These are phyloP conservation scores for Hirundichthys speculiger DNA, from an alignment of 2,113 vertebrate species.

Conservation along the genomic window DNA sequence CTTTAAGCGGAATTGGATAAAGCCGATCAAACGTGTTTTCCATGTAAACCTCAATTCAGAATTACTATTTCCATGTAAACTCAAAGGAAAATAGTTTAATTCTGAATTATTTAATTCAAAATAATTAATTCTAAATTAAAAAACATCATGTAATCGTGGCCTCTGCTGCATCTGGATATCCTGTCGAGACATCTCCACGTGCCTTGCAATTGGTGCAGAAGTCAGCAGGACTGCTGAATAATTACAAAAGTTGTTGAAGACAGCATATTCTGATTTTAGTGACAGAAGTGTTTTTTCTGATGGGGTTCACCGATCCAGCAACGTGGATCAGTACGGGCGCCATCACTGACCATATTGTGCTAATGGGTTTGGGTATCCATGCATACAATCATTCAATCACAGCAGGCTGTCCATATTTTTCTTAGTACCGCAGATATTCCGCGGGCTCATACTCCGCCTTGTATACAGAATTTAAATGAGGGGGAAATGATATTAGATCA, in stretches of 20 bases:
- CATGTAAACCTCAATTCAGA: too few relatives aligned
- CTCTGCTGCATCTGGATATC: too few relatives aligned
- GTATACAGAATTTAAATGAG: conserved; percentile 17
- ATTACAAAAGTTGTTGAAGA: neutral
- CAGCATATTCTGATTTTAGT: neutral
- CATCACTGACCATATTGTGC: conserved; percentile 11
- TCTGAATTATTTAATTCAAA: too few relatives aligned
- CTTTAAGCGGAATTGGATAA: too few relatives aligned
- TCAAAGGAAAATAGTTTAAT: too few relatives aligned
- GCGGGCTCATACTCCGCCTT: neutral
- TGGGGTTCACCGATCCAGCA: neutral
- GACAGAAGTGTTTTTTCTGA: neutral
- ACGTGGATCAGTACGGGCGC: conserved; percentile 8
- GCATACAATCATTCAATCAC: conserved; percentile 19
- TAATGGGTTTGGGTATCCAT: conserved; percentile 15
- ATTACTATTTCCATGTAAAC: too few relatives aligned
- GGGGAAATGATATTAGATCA: conserved; percentile 2
- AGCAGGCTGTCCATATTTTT: conserved; percentile 24
- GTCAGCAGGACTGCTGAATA: neutral
- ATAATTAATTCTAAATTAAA: too few relatives aligned
- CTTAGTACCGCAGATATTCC: neutral
- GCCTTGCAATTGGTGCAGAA: neutral
- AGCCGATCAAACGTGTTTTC: too few relatives aligned
- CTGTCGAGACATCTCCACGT: too few relatives aligned
- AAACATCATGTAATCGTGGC: too few relatives aligned